Evolutionary conservation across 2,888 invertebrate species (phyloP), one percentile per base, ranked within the genome.

Genomic region (Brassicogethes aeneus): DNA sequence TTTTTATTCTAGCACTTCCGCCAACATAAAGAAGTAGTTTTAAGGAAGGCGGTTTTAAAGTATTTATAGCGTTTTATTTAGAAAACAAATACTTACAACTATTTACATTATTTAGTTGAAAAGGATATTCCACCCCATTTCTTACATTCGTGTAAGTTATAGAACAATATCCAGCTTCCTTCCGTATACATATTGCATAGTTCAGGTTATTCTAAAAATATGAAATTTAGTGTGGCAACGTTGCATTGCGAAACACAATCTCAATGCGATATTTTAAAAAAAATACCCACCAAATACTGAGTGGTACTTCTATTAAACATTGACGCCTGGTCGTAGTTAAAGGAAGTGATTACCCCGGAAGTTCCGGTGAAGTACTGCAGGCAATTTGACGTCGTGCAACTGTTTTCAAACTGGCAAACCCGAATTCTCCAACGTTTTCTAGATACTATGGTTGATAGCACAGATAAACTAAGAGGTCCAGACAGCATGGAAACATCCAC

Each of bases 131-230:
- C n/a, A 69, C 63, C 15, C 71, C 72, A 36, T 70, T 65, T 2
- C 67, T 71, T 7, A 64, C 64, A 51, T 74, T 78, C 1, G 69
- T 72, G 54, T 82, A 86, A 0, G 79, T 80, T 10, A 85, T 68
- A 34, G 77, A 76, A 61, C 85, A 86, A 38, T 75, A 75, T 16
- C 75, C 77, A 17, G 73, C 62, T 17, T 70, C 70, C 43, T 81
- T 74, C 52, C 74, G 64, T 46, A 85, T 76, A 57, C 85, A 86
- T 48, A 85, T 80, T 1, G 79, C 84, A 60, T 86, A 86, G 60
- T 86, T 85, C 2, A 85, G 63, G 61, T 85, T 83, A 56, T 85
- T 86, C 85, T 85, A 61, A 17, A 76, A 76, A 36, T 36, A 13
- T 10, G 10, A 23, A 23, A 23, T 23, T 23, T 23, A 23, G n/a